These are phyloP conservation scores for Xenopus petersii DNA, from an alignment of 2,797 vertebrate species.

Conservation along the genomic window DNA sequence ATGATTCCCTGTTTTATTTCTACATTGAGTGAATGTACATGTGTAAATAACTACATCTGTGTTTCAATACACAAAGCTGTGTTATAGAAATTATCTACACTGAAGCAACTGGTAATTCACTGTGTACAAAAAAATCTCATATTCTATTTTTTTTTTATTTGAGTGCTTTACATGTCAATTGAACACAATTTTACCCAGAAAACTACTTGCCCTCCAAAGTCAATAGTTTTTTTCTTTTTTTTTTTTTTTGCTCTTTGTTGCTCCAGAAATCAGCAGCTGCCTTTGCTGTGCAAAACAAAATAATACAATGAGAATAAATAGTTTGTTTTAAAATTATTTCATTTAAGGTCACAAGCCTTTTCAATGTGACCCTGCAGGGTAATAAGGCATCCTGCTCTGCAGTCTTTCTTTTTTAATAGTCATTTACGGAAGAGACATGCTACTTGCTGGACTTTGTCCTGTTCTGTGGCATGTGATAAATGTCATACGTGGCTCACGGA, in stretches of 20 bases:
- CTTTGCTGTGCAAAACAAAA: constrained; percentile 98
- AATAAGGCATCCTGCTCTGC: constrained; percentile 91
- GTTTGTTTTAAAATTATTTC: constrained; percentile 79
- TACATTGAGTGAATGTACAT: constrained; percentile 66
- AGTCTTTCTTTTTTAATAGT: constrained; percentile 78
- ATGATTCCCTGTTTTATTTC: constrained; percentile 65
- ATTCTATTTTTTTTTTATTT: constrained; percentile 50
- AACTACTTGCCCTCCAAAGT: constrained; percentile 57
- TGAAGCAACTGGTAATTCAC: constrained; percentile 70
- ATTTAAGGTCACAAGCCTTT: constrained; percentile 82
- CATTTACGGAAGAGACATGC: constrained; percentile 69
- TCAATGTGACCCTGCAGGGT: constrained; percentile 76
- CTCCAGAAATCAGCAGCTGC: constrained; percentile 89
- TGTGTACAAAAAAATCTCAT: constrained; percentile 62
- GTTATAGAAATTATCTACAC: constrained; percentile 67
- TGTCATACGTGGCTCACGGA: constrained; percentile 98
- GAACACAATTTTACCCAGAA: constrained; percentile 52
- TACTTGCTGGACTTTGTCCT: constrained; percentile 76
- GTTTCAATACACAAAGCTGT: constrained; percentile 73
- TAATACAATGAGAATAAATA: constrained; percentile 93
- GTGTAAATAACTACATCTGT: constrained; percentile 67
- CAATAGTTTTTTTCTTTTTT: constrained; percentile 58
- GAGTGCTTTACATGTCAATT: constrained; percentile 64
- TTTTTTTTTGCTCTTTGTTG: constrained; percentile 58
- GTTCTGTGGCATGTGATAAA: constrained; percentile 61